Evolutionary conservation across 2,888 invertebrate genomes (phyloP).

Genomic region (Volucella zonaria): DNA sequence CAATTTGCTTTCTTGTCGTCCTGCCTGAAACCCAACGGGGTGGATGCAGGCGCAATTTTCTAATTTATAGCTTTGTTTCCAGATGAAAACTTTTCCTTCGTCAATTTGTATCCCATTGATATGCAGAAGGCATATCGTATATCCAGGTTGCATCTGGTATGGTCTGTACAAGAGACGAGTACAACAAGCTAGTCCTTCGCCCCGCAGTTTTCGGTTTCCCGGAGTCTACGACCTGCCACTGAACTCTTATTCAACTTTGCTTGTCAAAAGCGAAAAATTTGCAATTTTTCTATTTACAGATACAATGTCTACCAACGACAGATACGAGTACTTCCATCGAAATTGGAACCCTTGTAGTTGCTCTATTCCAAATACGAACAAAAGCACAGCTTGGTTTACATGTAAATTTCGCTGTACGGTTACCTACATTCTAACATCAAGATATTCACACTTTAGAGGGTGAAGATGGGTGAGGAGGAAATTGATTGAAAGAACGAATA

Average conservation of each 20-base stretch:
- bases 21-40: not conserved
- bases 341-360: conserved; percentile 5
- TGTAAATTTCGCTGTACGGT: conserved; percentile 49
- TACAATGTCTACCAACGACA: conserved; percentile 16
- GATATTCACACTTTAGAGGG: not conserved
- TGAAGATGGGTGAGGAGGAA: conserved; percentile 25
- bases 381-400: conserved; percentile 55
- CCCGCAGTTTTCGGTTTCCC: too few relatives aligned
- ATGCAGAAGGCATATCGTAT: conserved; percentile 56
- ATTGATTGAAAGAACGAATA: conserved; percentile 69
- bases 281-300: conserved; percentile 59
- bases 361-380: conserved; percentile 28
- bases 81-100: conserved; percentile 33
- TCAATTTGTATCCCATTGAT: conserved; percentile 50
- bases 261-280: conserved; percentile 55
- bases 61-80: conserved; percentile 65
- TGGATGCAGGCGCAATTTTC: conserved; percentile 13
- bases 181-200: too few relatives aligned
- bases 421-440: not conserved
- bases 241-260: conserved; percentile 12
- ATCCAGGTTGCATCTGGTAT: conserved; percentile 48
- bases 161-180: not conserved
- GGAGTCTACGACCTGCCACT: too few relatives aligned
- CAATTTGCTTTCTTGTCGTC: conserved; percentile 55
- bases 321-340: conserved; percentile 24